Percentiles rank a stretch among this genome's conserved stretches.
phyloP scores from a whole-genome alignment of 2,113 vertebrate genomes.

The Nycticorax nycticorax region DNA sequence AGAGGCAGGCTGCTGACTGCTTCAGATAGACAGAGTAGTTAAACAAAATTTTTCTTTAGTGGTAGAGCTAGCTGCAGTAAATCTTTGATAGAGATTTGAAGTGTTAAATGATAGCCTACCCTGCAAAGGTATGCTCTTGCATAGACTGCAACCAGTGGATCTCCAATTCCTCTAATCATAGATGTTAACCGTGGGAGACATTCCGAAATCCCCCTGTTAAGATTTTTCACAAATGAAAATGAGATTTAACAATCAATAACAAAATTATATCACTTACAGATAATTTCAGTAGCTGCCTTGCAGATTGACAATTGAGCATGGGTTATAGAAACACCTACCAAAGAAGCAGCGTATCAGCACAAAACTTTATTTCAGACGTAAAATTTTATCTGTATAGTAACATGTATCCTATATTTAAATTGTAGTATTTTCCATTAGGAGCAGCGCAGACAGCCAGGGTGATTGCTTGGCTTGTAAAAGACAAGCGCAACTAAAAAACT shows the following conservation, averaged over 20 bases:
- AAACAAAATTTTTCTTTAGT: background rate
- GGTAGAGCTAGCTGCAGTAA: background rate
- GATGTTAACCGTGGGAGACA: conserved; percentile 89
- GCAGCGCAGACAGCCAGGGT: background rate
- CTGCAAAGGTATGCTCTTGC: conserved; percentile 95
- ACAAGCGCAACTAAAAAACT: background rate
- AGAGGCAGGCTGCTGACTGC: background rate
- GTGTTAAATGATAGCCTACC: conserved; percentile 70
- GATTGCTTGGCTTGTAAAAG: background rate
- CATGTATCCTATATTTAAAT: background rate
- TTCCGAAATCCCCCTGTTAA: conserved; percentile 88
- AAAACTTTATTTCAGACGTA: background rate
- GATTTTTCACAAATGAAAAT: conserved; percentile 15
- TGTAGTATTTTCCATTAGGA: background rate
- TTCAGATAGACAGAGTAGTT: background rate
- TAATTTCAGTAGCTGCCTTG: background rate
- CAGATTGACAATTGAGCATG: background rate
- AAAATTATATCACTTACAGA: background rate
- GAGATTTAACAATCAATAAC: background rate
- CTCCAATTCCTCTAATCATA: conserved; percentile 94
- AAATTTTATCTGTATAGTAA: background rate
- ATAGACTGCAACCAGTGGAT: conserved; percentile 94
- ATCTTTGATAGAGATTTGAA: background rate
- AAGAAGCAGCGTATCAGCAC: background rate
- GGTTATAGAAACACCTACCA: background rate